These are phyloP conservation scores for Sturmia bella DNA, from an alignment of 2,888 invertebrate genomes.

Conservation along the genomic window DNA sequence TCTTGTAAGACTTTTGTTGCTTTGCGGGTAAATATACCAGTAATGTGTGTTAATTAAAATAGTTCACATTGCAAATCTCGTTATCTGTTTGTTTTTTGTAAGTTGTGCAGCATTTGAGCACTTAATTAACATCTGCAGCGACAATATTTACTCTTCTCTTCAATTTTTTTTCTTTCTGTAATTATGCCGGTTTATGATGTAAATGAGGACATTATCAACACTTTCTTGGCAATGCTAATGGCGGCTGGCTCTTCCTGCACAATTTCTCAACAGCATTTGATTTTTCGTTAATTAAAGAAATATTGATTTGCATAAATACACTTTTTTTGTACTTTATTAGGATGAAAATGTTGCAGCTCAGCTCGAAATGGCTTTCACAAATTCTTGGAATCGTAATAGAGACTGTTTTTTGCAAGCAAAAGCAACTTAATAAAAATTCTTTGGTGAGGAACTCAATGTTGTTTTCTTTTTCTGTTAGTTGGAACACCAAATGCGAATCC, in stretches of 20 bases:
- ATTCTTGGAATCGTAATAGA: no score
- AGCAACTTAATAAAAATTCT: no score
- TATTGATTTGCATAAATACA: neutral
- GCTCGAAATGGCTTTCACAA: no score
- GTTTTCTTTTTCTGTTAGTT: no score
- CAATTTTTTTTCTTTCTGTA: slow-evolving; percentile 5
- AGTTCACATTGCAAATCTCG: slow-evolving; percentile 11
- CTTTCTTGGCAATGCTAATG: neutral
- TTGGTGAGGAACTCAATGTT: no score
- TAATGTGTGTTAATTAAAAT: slow-evolving; percentile 37
- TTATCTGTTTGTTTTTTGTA: slow-evolving; percentile 25
- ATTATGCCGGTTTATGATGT: slow-evolving; percentile 17
- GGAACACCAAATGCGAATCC: no score
- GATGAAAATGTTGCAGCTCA: neutral
- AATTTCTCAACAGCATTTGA: neutral
- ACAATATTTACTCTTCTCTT: neutral
- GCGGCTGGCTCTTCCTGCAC: no score
- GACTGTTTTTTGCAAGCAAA: no score
- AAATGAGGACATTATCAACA: slow-evolving; percentile 14
- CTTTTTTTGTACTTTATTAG: neutral
- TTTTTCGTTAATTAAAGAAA: slow-evolving; percentile 6
- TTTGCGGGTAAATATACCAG: slow-evolving; percentile 33
- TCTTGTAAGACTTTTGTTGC: neutral
- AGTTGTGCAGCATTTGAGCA: neutral
- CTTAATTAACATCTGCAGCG: slow-evolving; percentile 42